Percentiles rank a stretch among this genome's conserved stretches.
These are phyloP conservation scores for Drosophila athabasca DNA, from an alignment of 1,140 invertebrate species.

Conservation along the genomic window DNA sequence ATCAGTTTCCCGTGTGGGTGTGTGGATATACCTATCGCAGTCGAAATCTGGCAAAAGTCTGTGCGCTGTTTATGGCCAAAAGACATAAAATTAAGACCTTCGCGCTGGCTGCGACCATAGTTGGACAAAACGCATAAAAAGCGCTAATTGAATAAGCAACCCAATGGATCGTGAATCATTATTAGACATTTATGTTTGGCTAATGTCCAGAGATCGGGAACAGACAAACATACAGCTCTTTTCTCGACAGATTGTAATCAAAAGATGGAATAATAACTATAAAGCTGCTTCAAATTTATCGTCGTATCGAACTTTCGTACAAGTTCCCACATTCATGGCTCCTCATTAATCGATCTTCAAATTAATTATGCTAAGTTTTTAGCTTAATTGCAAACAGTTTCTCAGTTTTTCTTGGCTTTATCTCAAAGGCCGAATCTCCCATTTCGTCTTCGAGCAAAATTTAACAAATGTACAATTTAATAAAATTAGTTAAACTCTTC, in stretches of 20 bases:
- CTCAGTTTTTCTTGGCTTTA: conserved; percentile 25
- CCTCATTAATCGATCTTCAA: conserved; percentile 48
- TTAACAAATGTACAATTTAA: conserved; percentile 75
- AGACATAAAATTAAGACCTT: conserved; percentile 74
- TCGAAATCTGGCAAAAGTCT: conserved; percentile 31
- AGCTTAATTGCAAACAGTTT: conserved; percentile 65
- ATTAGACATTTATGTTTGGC: conserved; percentile 59
- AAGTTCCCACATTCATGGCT: conserved; percentile 24
- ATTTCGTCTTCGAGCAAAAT: conserved; percentile 47
- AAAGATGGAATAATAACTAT: conserved; percentile 24
- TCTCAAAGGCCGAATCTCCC: conserved; percentile 41
- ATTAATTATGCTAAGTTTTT: conserved; percentile 74
- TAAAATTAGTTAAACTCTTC: conserved; percentile 71
- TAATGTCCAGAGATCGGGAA: conserved; percentile 42
- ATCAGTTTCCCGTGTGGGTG: conserved; percentile 30
- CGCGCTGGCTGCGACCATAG: conserved; percentile 54
- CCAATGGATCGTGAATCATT: conserved; percentile 65
- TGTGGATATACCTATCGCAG: conserved; percentile 36
- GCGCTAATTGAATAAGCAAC: conserved; percentile 78
- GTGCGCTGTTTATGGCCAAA: conserved; percentile 65
- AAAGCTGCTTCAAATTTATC: conserved; percentile 29
- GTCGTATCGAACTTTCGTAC: neutral
- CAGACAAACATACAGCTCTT: no score
- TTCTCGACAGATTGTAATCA: conserved; percentile 17
- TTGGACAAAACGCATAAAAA: conserved; percentile 73